A percentile compares a stretch with the other conserved stretches of the same genome.
Evolutionary conservation across 2,113 vertebrate species (phyloP).

Genomic region (Hippoglossus stenolepis): DNA sequence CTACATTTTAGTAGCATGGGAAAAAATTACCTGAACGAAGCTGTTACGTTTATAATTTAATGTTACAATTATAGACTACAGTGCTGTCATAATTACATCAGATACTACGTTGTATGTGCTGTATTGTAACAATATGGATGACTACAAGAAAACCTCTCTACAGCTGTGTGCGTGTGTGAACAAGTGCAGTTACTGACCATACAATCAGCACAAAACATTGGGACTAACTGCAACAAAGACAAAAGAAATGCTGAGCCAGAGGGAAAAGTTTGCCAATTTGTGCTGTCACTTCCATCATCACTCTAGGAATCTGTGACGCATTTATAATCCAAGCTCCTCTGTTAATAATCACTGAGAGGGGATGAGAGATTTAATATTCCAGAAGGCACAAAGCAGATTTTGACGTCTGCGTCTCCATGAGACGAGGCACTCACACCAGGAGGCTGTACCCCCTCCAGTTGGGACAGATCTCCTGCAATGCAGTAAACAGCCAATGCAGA

Average conservation of each 20-base stretch:
- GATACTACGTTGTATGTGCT: not conserved
- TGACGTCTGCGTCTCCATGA: constrained; percentile 24
- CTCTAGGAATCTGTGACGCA: constrained; percentile 18
- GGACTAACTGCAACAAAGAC: constrained; percentile 34
- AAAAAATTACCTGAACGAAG: not conserved
- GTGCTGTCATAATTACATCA: constrained; percentile 16
- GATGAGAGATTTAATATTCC: constrained; percentile 8
- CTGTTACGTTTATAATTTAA: not conserved
- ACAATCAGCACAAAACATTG: constrained; percentile 14
- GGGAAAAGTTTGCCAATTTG: constrained; percentile 45
- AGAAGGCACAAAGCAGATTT: constrained; percentile 30
- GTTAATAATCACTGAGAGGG: constrained; percentile 38
- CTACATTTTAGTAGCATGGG: not conserved
- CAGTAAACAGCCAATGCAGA: constrained; percentile 66
- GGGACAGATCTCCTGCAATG: constrained; percentile 69
- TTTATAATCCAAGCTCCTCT: constrained; percentile 38
- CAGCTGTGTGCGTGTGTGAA: not conserved
- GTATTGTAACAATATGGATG: not conserved
- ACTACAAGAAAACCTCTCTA: not conserved
- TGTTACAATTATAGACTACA: not conserved
- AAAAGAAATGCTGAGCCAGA: constrained; percentile 52
- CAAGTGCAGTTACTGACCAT: not conserved
- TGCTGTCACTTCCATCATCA: constrained; percentile 45
- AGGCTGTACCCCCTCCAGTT: constrained; percentile 33
- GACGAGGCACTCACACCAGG: constrained; percentile 34